phyloP scores from a whole-genome alignment of 2,113 vertebrate genomes.

The Phyllostomus discolor region DNA sequence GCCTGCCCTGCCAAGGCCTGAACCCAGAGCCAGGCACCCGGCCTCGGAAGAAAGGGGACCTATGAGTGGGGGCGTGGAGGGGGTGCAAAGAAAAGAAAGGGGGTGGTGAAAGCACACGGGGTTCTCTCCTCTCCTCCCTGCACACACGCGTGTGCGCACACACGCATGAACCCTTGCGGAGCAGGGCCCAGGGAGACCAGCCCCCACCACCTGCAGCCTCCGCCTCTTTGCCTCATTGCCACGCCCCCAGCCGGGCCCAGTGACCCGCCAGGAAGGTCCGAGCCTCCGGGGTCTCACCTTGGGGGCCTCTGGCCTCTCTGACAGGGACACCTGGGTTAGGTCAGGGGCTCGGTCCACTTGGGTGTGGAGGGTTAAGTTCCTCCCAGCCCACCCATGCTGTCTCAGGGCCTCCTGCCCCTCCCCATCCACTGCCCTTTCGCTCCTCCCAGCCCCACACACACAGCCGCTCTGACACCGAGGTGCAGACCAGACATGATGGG shows the following conservation, averaged over 20 bases:
- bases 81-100: neutral
- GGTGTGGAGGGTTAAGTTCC: neutral
- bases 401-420: too few species aligned
- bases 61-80: neutral
- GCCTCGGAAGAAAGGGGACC: neutral
- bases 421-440: neutral
- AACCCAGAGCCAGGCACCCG: neutral
- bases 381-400: neutral
- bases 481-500: too few species aligned
- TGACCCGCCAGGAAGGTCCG: neutral
- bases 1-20: neutral
- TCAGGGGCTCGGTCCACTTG: neutral
- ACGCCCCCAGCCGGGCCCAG: neutral
- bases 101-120: too few species aligned
- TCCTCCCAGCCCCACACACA: neutral
- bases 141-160: fast-evolving
- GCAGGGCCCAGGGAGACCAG: neutral
- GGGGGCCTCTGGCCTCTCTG: neutral
- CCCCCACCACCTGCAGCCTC: neutral
- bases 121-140: too few species aligned
- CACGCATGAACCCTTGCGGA: neutral
- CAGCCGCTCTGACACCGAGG: too few species aligned
- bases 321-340: too few species aligned
- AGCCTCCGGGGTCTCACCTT: neutral
- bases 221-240: too few species aligned